Percentiles rank a stretch among this genome's conserved stretches.
Evolutionary conservation across 2,888 invertebrate species (phyloP).

Genomic region (Parascotia fuliginaria): DNA sequence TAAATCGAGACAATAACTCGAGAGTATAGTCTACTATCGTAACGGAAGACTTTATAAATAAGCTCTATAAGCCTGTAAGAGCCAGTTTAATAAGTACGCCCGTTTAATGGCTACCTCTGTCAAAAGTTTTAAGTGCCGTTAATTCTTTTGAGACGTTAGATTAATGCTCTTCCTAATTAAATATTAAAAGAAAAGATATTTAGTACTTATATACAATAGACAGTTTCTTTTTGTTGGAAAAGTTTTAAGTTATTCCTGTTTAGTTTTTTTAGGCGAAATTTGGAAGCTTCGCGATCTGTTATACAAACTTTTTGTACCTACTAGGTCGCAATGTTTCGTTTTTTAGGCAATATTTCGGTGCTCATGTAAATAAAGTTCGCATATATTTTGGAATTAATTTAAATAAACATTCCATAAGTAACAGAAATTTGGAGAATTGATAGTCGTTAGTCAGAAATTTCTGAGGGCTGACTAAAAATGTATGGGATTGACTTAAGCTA

Average conservation of each 20-base stretch:
- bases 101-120: conserved; percentile 42
- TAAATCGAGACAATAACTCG: background rate
- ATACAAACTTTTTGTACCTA: background rate
- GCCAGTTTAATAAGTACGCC: conserved; percentile 34
- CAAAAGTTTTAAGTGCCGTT: conserved; percentile 46
- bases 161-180: conserved; percentile 47
- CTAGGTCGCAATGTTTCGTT: background rate
- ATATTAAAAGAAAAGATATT: conserved; percentile 41
- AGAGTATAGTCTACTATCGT: background rate
- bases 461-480: too few relatives aligned
- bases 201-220: conserved; percentile 12
- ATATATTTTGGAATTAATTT: too few relatives aligned
- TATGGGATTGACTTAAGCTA: too few relatives aligned
- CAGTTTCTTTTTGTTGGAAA: conserved; percentile 21
- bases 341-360: background rate
- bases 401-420: too few relatives aligned
- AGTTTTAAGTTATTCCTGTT: conserved; percentile 20
- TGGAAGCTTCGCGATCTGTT: background rate
- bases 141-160: conserved; percentile 49
- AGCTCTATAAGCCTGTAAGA: conserved; percentile 38
- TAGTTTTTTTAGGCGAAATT: background rate
- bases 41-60: conserved; percentile 8
- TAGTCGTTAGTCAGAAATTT: too few relatives aligned
- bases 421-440: too few relatives aligned
- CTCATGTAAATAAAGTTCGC: too few relatives aligned